Evolutionary conservation across 2,888 invertebrate species (phyloP), one percentile per base, ranked within the genome.

Genomic region (Drosophila tanythrix): DNA sequence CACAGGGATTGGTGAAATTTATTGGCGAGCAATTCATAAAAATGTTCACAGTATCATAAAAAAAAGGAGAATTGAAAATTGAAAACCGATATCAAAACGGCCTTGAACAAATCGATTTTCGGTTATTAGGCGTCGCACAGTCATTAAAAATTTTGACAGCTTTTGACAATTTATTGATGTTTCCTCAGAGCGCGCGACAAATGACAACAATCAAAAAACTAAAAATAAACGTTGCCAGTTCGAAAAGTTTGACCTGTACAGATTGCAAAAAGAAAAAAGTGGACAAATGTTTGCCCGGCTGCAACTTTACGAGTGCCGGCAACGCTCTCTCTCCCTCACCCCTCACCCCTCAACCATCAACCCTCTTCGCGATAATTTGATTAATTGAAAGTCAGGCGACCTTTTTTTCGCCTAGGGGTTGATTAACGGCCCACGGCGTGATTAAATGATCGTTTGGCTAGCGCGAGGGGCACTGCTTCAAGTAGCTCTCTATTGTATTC

Each of bases 121-220:
- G 63, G 79, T 72, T 88, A 87, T 89, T 85, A 88, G 70, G 74
- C 88, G 86, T 89, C 87, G 79, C 90, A 90, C 83, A 90, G 70
- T 88, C 86, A 90, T 87, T 87, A 90, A 88, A 90, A 88, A 76
- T 87, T 87, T 87, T 83, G 86, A 88, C 86, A 87, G 79, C 71
- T 88, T 87, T 88, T 86, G 76, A 73, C 87, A 87, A 87, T 87
- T 87, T 87, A 87, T 87, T 90, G 89, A 88, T 79, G 73, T 81
- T 84, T 63, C 62, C 59, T 18, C 63, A 43, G 33, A 64, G 70
- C 89, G 80, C 87, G 58, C 88, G 88, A 82, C 89, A 84, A 85
- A 88, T 75, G 67, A 75, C 58, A 85, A 85, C 84, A 85, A 79
- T 84, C 65, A 71, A 8, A 68, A 57, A 58, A 31, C 21, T 15